phyloP scores from a whole-genome alignment of 2,888 invertebrate species.

The Malthinus seriepunctatus region DNA sequence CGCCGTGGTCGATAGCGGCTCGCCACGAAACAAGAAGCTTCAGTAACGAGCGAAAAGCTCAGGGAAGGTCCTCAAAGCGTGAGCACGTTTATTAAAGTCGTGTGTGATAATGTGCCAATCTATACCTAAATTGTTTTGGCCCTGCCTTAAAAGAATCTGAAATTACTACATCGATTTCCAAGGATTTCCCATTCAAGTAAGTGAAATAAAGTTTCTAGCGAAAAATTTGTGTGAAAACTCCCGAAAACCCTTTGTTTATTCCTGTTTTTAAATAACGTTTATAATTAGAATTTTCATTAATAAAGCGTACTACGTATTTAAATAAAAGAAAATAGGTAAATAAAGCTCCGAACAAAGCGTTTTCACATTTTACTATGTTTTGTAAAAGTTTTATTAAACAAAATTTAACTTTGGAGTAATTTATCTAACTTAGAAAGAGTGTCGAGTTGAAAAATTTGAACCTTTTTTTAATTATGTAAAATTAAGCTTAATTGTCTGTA shows the following conservation, averaged over 20 bases:
- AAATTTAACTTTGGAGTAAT: too few relatives aligned
- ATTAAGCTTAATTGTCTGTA: too few relatives aligned
- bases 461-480: too few relatives aligned
- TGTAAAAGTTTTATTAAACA: too few relatives aligned
- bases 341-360: too few relatives aligned
- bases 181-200: constrained; percentile 23
- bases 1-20: constrained; percentile 46
- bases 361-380: too few relatives aligned
- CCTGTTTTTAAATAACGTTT: not conserved
- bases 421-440: too few relatives aligned
- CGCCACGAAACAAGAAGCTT: constrained; percentile 39
- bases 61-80: constrained; percentile 36
- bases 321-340: not conserved
- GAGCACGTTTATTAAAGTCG: constrained; percentile 34
- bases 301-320: not conserved
- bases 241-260: not conserved
- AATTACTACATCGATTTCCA: constrained; percentile 20
- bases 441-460: too few relatives aligned
- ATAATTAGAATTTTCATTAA: not conserved
- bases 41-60: constrained; percentile 45
- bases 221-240: not conserved
- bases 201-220: not conserved
- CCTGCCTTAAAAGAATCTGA: constrained; percentile 29
- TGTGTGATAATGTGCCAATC: constrained; percentile 43
- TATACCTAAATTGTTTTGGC: constrained; percentile 23